Conservation (phyloP, 2,113 vertebrate genomes). For the Mandrillus leucophaeus region DNA sequence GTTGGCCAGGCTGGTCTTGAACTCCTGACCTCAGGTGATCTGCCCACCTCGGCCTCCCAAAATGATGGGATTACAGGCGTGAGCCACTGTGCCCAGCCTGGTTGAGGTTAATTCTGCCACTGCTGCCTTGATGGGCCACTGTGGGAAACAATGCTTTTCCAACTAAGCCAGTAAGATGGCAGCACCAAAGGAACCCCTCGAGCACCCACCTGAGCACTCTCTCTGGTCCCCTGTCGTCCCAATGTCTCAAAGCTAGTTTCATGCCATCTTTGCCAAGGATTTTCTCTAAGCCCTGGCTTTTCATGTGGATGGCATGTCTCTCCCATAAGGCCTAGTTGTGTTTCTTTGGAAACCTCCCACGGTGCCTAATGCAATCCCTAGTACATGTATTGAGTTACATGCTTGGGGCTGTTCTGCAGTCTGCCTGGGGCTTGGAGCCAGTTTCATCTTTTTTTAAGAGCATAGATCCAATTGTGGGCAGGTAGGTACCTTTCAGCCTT, state of each 20-base stretch:
- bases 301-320: not conserved
- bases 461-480: not conserved
- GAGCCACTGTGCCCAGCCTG: too few species aligned
- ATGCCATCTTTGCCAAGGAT: not conserved
- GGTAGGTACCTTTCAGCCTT: not conserved
- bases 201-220: not conserved
- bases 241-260: not conserved
- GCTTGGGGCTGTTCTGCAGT: not conserved
- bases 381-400: not conserved
- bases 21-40: too few species aligned
- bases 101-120: not conserved
- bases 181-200: not conserved
- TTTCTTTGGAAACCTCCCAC: not conserved
- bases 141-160: not conserved
- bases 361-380: not conserved
- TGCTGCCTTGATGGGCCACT: not conserved
- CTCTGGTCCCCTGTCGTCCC: not conserved
- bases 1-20: too few species aligned
- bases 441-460: not conserved
- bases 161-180: not conserved
- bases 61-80: too few species aligned
- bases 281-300: not conserved
- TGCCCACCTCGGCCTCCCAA: too few species aligned
- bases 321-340: not conserved
- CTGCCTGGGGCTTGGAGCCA: not conserved